Evolutionary conservation across 2,888 invertebrate species (phyloP).

Genomic region (Yponomeuta malinellus): DNA sequence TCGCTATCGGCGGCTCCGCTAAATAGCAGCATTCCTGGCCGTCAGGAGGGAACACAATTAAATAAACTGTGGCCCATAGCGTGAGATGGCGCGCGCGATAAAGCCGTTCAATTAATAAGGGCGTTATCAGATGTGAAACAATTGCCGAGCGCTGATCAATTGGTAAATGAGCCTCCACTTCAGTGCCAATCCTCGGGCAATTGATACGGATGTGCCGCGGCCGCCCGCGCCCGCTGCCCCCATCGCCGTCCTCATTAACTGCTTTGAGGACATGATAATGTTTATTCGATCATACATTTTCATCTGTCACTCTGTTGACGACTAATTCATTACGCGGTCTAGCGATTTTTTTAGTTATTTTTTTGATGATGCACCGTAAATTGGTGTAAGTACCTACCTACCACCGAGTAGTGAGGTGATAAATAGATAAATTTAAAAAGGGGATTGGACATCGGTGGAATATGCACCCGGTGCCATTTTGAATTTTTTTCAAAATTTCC

Average conservation of each 20-base stretch:
- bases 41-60: not conserved
- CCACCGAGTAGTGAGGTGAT: too few species aligned
- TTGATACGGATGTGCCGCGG: constrained; percentile 18
- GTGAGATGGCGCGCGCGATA: constrained; percentile 2
- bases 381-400: too few species aligned
- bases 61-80: constrained; percentile 1
- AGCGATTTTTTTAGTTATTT: too few species aligned
- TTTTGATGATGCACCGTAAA: too few species aligned
- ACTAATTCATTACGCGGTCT: too few species aligned
- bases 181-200: constrained; percentile 10
- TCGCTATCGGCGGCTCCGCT: not conserved
- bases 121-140: constrained; percentile 12
- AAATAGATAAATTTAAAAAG: too few species aligned
- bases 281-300: not conserved
- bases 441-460: too few species aligned
- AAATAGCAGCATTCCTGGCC: not conserved
- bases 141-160: constrained; percentile 22
- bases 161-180: constrained; percentile 28
- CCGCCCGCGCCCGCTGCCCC: constrained; percentile 15
- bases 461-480: too few species aligned
- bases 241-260: not conserved
- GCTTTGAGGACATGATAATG: constrained; percentile 4
- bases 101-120: constrained; percentile 11
- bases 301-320: not conserved
- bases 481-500: too few species aligned